Evolutionary conservation across 2,888 invertebrate species (phyloP).

Genomic region (Exocentrus adspersus): DNA sequence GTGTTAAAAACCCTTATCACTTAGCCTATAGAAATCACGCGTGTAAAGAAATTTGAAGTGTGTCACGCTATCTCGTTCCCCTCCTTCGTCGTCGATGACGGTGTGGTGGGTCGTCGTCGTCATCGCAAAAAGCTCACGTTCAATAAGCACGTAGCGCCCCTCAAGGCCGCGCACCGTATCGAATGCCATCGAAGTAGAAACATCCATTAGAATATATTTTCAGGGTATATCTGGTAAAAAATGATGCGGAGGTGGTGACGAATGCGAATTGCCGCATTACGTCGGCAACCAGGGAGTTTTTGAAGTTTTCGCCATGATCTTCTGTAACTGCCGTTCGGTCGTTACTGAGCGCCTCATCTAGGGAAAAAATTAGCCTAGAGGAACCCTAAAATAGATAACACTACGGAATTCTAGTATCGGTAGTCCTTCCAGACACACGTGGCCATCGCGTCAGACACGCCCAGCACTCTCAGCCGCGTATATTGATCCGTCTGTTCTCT

Average conservation of each 20-base stretch:
- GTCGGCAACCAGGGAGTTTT: neutral
- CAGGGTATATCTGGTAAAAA: conserved; percentile 8
- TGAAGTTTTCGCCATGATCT: too few species aligned
- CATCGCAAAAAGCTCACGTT: conserved; percentile 20
- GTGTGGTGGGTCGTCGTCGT: conserved; percentile 6
- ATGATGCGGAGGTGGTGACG: neutral
- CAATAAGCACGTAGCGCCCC: conserved; percentile 26
- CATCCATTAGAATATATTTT: conserved; percentile 27
- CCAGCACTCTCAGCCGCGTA: conserved; percentile 32
- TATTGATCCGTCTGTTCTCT: conserved; percentile 39
- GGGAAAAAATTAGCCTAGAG: too few species aligned
- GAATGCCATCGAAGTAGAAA: conserved; percentile 17
- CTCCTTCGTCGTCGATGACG: neutral
- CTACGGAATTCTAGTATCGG: neutral
- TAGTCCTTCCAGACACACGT: conserved; percentile 6
- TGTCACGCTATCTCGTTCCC: neutral
- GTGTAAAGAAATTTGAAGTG: neutral
- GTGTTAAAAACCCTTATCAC: neutral
- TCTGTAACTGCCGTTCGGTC: too few species aligned
- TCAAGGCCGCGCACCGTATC: conserved; percentile 21
- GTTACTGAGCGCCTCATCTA: too few species aligned
- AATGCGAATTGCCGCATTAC: neutral
- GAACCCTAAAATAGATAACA: too few species aligned
- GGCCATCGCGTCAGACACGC: conserved; percentile 36
- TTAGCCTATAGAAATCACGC: neutral